Evolutionary conservation across 2,888 invertebrate species (phyloP).

Genomic region (Stegophylla sp.): DNA sequence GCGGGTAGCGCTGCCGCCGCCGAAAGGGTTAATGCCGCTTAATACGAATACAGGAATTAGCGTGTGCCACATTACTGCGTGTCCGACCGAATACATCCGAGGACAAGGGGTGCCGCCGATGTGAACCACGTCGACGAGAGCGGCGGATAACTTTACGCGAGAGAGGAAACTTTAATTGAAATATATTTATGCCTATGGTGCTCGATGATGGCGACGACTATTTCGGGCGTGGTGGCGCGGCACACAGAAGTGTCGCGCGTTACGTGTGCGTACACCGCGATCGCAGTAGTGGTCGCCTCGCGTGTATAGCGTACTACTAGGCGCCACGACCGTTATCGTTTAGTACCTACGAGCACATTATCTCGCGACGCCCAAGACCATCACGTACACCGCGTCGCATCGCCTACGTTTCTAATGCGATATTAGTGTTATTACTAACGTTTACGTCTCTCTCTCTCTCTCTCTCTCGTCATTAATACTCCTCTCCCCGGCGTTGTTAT

Average conservation of each 20-base stretch:
- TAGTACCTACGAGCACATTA: not conserved
- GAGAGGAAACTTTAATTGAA: slow-evolving; percentile 46
- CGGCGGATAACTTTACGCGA: slow-evolving; percentile 9
- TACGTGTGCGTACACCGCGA: too few species aligned
- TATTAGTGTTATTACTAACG: too few species aligned
- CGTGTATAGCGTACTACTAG: not conserved
- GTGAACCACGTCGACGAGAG: slow-evolving; percentile 8
- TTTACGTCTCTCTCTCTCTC: too few species aligned
- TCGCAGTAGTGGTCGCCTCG: not conserved
- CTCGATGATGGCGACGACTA: not conserved
- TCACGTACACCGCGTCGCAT: too few species aligned
- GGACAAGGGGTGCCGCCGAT: not conserved
- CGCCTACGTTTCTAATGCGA: too few species aligned
- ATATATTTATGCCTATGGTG: not conserved
- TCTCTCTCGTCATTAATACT: too few species aligned
- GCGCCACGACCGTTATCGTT: not conserved
- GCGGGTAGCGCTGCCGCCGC: not conserved
- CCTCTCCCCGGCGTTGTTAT: too few species aligned
- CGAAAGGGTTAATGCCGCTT: slow-evolving; percentile 34
- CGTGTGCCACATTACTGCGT: slow-evolving; percentile 40
- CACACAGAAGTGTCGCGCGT: not conserved
- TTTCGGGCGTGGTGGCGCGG: not conserved
- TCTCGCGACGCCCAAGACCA: not conserved
- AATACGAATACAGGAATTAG: slow-evolving; percentile 52
- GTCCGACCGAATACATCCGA: slow-evolving; percentile 50